Conservation (phyloP, 2,888 invertebrate species). For the Cephus spinipes region DNA sequence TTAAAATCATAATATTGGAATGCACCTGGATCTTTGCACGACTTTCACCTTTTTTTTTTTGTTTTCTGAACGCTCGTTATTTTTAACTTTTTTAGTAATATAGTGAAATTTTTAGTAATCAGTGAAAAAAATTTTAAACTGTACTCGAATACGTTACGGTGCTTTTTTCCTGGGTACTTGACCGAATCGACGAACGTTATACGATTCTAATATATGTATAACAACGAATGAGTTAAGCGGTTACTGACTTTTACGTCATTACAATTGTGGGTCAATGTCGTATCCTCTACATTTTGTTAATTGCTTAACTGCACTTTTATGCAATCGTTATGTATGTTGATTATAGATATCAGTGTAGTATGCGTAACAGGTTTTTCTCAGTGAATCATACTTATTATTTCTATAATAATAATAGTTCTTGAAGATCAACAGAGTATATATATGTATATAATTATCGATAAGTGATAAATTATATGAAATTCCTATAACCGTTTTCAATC, state of each 20-base stretch:
- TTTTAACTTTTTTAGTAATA: neutral
- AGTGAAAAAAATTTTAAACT: neutral
- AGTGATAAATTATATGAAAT: neutral
- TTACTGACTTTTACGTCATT: conserved; percentile 56
- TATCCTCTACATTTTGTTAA: neutral
- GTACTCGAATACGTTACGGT: neutral
- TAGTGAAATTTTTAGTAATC: neutral
- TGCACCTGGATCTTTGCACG: neutral
- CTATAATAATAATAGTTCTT: neutral
- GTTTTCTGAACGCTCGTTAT: neutral
- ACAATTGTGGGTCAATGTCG: conserved; percentile 57
- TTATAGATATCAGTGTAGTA: neutral
- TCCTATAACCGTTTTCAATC: neutral
- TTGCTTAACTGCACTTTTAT: neutral
- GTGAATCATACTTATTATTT: neutral
- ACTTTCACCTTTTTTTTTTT: neutral
- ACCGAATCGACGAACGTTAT: conserved; percentile 22
- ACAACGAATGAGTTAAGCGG: conserved; percentile 59
- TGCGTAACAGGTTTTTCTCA: neutral
- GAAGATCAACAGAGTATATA: neutral
- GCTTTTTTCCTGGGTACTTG: neutral
- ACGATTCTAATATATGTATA: conserved; percentile 50
- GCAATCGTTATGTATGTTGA: neutral
- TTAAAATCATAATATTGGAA: neutral
- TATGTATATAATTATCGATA: neutral